Evolutionary conservation across 2,797 vertebrate species (phyloP).

Genomic region (Galago senegalensis): DNA sequence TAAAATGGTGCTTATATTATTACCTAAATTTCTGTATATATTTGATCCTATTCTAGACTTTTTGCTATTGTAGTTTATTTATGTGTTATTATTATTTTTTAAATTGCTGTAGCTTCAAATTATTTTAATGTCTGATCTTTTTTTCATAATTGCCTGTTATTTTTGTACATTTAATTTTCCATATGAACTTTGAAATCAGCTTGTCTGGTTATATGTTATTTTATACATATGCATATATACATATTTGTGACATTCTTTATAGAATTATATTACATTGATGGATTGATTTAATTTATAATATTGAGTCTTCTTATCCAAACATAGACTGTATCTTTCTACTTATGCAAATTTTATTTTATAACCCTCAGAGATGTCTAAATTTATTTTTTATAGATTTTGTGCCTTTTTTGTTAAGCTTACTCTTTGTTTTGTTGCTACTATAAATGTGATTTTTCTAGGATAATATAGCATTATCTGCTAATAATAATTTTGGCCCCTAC

Average conservation of each 20-base stretch:
- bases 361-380: neutral
- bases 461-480: neutral
- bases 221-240: neutral
- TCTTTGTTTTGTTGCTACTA: neutral
- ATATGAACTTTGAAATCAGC: neutral
- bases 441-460: neutral
- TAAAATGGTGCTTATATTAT: neutral
- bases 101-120: neutral
- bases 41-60: neutral
- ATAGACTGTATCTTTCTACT: neutral
- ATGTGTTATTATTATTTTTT: neutral
- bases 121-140: neutral
- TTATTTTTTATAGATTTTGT: neutral
- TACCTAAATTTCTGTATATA: neutral
- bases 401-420: neutral
- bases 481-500: neutral
- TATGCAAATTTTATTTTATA: constrained; percentile 6
- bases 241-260: neutral
- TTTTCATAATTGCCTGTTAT: constrained; percentile 36
- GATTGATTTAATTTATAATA: neutral
- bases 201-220: neutral
- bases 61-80: neutral
- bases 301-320: neutral
- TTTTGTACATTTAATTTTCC: constrained; percentile 18
- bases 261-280: neutral